Evolutionary conservation across 2,888 invertebrate species (phyloP), one percentile per base, ranked within the genome.

Genomic region (Amblyteles armatorius): DNA sequence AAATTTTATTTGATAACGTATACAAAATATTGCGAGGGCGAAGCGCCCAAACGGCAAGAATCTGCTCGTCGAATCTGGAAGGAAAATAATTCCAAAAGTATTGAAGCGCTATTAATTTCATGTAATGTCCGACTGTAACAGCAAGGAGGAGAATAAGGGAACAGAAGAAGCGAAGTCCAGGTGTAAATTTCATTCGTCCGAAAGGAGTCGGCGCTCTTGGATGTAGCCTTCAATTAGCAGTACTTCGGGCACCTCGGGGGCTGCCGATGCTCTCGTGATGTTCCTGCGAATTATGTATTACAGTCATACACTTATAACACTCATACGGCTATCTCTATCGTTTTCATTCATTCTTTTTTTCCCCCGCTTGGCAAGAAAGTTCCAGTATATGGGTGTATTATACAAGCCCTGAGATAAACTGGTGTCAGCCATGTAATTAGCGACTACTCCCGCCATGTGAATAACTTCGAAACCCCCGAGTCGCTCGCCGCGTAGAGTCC

Each of bases 391-490:
- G 69, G 57, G 72, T 44, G 73, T 29, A 79, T 81, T 77, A 68
- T 69, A 73, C 50, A 77, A 52, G 52, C 55, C 73, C 65, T 78
- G 72, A 69, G 77, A 78, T 65, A 65, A 68, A 48, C 67, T 60
- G 48, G 72, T 81, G 76, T 78, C 72, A 78, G 81, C 77, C 81
- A 52, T 84, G 80, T 84, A 84, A 84, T 84, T 84, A 84, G 84
- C 73, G 81, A 74, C 77, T 81, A 69, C 80, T 73, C 77, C 81
- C 72, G 67, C 67, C 40, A 44, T 36, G 76, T 68, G 55, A 57
- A 80, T 36, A 69, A 71, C 63, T 65, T 73, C 67, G 40, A 52
- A 78, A 40, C 48, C 50, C 72, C 52, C 29, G 63, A 26, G 29
- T 3, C 63, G 33, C 29, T 63, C 63, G 11, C 29, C 6, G 33